These are phyloP conservation scores for Coleophora deauratella DNA, from an alignment of 2,888 invertebrate species.

Conservation along the genomic window DNA sequence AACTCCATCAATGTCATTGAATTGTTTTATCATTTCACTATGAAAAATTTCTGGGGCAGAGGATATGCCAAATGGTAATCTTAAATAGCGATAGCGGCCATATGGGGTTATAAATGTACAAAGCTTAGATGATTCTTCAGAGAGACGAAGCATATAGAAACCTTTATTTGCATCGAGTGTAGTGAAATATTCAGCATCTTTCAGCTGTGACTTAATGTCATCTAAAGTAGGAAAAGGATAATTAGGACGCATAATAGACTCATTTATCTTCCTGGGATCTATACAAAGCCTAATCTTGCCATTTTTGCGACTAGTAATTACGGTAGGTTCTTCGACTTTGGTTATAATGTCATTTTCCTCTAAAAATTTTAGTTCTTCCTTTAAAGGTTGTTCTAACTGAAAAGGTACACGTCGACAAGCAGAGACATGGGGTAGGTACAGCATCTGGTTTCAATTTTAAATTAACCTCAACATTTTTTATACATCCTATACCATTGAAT, in stretches of 20 bases:
- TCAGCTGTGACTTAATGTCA: constrained; percentile 8
- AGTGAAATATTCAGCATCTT: constrained; percentile 15
- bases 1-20: constrained; percentile 5
- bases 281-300: constrained; percentile 17
- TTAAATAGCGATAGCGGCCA: constrained; percentile 9
- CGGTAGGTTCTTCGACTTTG: constrained; percentile 1
- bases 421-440: too few species aligned
- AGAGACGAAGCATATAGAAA: constrained; percentile 16
- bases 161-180: constrained; percentile 18
- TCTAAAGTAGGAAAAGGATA: constrained; percentile 20
- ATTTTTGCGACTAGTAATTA: constrained; percentile 14
- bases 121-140: constrained; percentile 8
- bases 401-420: too few species aligned
- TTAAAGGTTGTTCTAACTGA: too few species aligned
- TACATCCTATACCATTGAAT: too few species aligned
- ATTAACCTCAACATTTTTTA: too few species aligned
- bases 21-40: constrained; percentile 6
- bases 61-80: constrained; percentile 11
- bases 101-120: constrained; percentile 15
- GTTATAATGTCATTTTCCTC: neutral
- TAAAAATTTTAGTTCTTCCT: constrained; percentile 3
- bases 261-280: constrained; percentile 19
- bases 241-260: constrained; percentile 15
- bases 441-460: too few species aligned
- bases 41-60: constrained; percentile 11